Evolutionary conservation across 2,113 vertebrate species (phyloP).

Genomic region (Rhynchomys soricoides): DNA sequence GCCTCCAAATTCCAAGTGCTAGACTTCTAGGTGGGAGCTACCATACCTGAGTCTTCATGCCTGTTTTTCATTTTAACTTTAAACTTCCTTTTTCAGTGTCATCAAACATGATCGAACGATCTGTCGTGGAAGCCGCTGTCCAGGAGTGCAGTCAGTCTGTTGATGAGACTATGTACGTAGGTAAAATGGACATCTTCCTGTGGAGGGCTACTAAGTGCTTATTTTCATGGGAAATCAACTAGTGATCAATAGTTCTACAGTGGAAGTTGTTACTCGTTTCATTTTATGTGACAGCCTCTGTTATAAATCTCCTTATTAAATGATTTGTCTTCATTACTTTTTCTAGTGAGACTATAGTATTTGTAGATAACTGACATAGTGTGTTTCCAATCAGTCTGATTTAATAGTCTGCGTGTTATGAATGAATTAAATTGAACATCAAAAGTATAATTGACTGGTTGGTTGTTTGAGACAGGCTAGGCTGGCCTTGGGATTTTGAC

Average conservation of each 20-base stretch:
- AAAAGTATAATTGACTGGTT: slow-evolving; percentile 28
- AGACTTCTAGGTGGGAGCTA: not conserved
- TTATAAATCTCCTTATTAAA: slow-evolving; percentile 39
- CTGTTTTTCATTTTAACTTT: slow-evolving; percentile 43
- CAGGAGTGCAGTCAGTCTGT: slow-evolving; percentile 94
- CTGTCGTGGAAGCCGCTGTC: slow-evolving; percentile 91
- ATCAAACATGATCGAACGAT: slow-evolving; percentile 93
- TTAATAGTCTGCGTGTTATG: not conserved
- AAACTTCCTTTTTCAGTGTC: slow-evolving; percentile 89
- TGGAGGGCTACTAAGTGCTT: not conserved
- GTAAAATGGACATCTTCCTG: not conserved
- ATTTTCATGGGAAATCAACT: not conserved
- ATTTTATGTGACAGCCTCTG: not conserved
- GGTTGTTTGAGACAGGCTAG: not conserved
- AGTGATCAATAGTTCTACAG: slow-evolving; percentile 43
- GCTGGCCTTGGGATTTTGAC: not conserved
- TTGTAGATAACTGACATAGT: slow-evolving; percentile 20
- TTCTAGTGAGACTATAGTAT: not conserved
- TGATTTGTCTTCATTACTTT: slow-evolving; percentile 26
- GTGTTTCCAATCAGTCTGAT: not conserved
- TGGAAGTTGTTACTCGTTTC: slow-evolving; percentile 33
- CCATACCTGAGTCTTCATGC: not conserved
- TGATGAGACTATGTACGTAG: slow-evolving; percentile 93
- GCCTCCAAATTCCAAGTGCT: not conserved
- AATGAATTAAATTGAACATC: slow-evolving; percentile 32